Evolutionary conservation across 2,888 invertebrate genomes (phyloP), one percentile per base, ranked within the genome.

Genomic region (Limnephilus auricula): DNA sequence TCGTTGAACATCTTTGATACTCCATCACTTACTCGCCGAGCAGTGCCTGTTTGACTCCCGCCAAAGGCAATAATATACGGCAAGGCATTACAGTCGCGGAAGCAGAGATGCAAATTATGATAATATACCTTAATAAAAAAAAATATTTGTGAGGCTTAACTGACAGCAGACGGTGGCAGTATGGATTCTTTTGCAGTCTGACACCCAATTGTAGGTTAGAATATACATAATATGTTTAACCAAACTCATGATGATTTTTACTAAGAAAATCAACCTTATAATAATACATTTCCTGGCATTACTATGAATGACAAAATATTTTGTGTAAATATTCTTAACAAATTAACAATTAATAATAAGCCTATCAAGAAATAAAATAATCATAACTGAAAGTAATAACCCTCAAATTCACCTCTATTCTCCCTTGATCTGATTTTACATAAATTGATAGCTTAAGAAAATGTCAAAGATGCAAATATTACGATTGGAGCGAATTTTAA

Each of bases 71-170:
- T 65, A 65, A 6, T 65, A n/a, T 65, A 65, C 25, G 25, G 6
- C 65, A 65, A 25, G 25, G n/a, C 65, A 2, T n/a, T 65, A 25
- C 65, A 65, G 34, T 32, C 82, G 82, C 82, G 82, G 82, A 82
- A 82, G 82, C 82, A 18, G 82, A 82, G 82, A 82, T 82, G 34
- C 34, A 82, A 82, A 82, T 82, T 82, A 82, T 82, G 34, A 65
- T 65, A 65, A 65, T 25, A 25, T 25, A n/a, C 25, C 6, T 18
- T 25, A 65, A 65, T 65, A 65, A n/a, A 65, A 65, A 65, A 65
- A 25, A 65, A 65, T 65, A 65, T 25, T 25, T 65, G 65, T 65
- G 65, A 65, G 25, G 65, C 65, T 9, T 25, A 25, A 0, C 2
- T n/a, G 65, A 65, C n/a, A 65, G 65, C 65, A 65, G 65, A 65